Evolutionary conservation across 2,888 invertebrate genomes (phyloP), one percentile per base, ranked within the genome.

Genomic region (Zygothrica quintamaculata): DNA sequence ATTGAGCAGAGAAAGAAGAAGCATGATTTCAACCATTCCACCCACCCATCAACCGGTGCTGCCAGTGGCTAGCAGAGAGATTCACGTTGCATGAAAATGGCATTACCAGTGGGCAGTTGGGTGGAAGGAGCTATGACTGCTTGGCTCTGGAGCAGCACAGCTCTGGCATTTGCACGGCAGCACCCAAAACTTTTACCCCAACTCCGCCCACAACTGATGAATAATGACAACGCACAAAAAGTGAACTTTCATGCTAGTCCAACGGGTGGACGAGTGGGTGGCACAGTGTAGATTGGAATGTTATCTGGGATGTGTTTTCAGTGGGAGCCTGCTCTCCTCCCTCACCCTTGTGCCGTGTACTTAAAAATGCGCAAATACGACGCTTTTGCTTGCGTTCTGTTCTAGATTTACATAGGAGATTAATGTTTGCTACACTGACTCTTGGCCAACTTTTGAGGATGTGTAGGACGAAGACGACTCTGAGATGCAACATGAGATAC

Each of bases 161-260:
- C 57, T 65, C 68, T 57, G 65, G 52, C 66, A 65, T 73, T 81
- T 65, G 55, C 62, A 66, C 75, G 66, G 66, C 66, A 65, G 43
- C n/a, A n/a, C n/a, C 61, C 42, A 22, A 56, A 71, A 58, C 40
- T 56, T 43, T 51, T 15, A 43, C 12, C 36, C 3, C 34, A 1
- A 12, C 40, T 26, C 15, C 4, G 7, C 26, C 37, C 47, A 22
- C 68, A 59, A 57, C 86, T 87, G 87, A 88, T 87, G 87, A 88
- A 88, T 88, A 85, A 88, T 88, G 88, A 86, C 87, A 81, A 79
- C 74, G 84, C 71, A 52, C 65, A 81, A 78, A 74, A 84, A 77
- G 69, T 68, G 72, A 74, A 81, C 71, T 77, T 79, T 79, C 61
- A 79, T 75, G 67, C 65, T 60, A 51, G 50, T 40, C 31, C 13